Evolutionary conservation across 2,888 invertebrate genomes (phyloP), one percentile per base, ranked within the genome.

Genomic region (Andrena haemorrhoa): DNA sequence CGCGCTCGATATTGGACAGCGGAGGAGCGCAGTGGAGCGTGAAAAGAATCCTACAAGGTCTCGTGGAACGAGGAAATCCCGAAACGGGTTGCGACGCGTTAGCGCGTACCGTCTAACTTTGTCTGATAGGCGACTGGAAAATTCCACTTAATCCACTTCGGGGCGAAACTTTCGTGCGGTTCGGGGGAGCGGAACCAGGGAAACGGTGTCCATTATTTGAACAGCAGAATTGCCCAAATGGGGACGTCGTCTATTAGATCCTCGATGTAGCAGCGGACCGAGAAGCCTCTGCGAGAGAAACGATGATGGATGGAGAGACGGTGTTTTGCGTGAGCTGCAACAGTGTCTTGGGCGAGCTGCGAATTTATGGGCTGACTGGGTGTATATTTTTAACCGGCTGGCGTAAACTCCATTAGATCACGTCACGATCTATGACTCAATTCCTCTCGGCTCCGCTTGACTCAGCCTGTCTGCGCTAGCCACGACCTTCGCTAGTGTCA

Each of bases 401-500:
- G 41, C 56, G 69, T 56, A 69, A 75, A 81, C 51, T 33, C 71
- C 71, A 63, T 72, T 82, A 82, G 82, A 82, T 49, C 58, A 31
- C 82, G 71, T 82, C 82, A 75, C 71, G 70, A 71, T 82, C 82
- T 82, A 72, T 77, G 83, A 83, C 83, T 83, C 72, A 74, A 83
- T 77, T 47, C 47, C 58, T 6, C 26, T 8, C 35, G 26, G n/a
- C 26, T 31, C 7, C 56, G 75, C 33, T 60, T 56, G 81, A 71
- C 69, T 80, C 81, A 69, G 41, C n/a, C 0, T 6, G 16, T 76
- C 58, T 70, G 53, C 82, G 26, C 72, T 69, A 79, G 60, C 60
- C 31, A 61, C 72, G 92, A 88, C 93, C 93, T 92, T 92, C 90
- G 83, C 23, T 53, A 65, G 91, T 91, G 93, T 93, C 92, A 92